Conservation (phyloP, 2,797 vertebrate species). For the Artibeus jamaicensis region DNA sequence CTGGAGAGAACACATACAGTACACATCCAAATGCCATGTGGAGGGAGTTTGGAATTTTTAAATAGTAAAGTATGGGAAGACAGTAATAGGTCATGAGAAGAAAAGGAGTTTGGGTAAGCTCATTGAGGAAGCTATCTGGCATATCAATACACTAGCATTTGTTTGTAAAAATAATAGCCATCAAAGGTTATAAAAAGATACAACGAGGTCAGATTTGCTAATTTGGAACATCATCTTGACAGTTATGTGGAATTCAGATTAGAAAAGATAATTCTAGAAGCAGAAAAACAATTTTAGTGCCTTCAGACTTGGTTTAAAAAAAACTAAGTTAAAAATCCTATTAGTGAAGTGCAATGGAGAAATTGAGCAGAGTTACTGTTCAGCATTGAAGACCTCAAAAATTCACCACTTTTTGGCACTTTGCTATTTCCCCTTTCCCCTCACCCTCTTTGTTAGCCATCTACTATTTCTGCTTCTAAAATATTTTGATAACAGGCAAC, state of each 20-base stretch:
- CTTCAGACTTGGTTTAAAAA: neutral
- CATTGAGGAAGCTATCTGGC: neutral
- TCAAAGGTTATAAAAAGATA: neutral
- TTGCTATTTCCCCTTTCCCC: neutral
- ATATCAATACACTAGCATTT: neutral
- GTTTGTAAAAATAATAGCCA: neutral
- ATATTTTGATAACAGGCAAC: neutral
- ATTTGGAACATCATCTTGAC: conserved; percentile 2
- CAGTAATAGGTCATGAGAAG: neutral
- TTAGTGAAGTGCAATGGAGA: neutral
- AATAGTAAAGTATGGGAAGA: neutral
- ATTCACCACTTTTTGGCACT: neutral
- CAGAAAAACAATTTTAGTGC: neutral
- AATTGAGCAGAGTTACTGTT: neutral
- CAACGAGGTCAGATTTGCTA: neutral
- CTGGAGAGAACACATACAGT: neutral
- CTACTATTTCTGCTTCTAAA: neutral
- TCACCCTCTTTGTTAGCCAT: neutral
- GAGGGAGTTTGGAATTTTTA: neutral
- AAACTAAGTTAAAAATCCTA: neutral
- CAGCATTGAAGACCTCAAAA: neutral
- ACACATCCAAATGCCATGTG: neutral
- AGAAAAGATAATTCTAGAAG: neutral
- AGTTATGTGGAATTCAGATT: neutral
- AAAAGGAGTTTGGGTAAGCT: neutral